Conservation (phyloP, 2,113 vertebrate species). For the Lepisosteus oculatus region DNA sequence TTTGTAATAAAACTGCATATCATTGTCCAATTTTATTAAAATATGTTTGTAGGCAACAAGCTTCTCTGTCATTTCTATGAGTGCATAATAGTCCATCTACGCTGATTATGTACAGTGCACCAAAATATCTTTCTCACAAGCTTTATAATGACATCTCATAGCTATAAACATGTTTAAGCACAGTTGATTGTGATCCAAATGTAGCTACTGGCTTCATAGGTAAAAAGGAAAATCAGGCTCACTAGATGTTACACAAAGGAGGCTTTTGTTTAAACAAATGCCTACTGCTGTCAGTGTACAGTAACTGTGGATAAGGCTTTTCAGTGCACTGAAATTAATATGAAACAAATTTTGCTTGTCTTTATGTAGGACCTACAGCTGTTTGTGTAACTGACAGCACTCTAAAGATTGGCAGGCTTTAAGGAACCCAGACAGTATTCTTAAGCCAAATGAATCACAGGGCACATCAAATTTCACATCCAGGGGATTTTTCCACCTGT, state of each 20-base stretch:
- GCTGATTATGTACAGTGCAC: too few species aligned
- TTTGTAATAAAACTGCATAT: too few species aligned
- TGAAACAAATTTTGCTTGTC: conserved; percentile 33
- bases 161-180: too few species aligned
- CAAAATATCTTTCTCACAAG: too few species aligned
- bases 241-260: conserved; percentile 16
- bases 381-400: conserved; percentile 23
- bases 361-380: conserved; percentile 30
- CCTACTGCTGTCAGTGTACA: conserved; percentile 21
- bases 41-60: too few species aligned
- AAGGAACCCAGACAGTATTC: conserved; percentile 6
- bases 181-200: too few species aligned
- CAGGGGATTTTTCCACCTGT: not conserved
- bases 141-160: too few species aligned
- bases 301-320: conserved; percentile 20
- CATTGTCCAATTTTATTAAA: too few species aligned
- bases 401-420: conserved; percentile 7
- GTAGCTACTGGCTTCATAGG: too few species aligned
- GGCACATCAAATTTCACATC: conserved; percentile 20
- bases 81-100: too few species aligned
- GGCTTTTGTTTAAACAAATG: conserved; percentile 24
- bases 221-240: conserved; percentile 7
- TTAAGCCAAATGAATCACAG: conserved; percentile 6
- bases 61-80: too few species aligned
- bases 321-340: conserved; percentile 28